Base-by-base conservation (phyloP, 1,140 invertebrate species). In the Hypothenemus hampei region DNA sequence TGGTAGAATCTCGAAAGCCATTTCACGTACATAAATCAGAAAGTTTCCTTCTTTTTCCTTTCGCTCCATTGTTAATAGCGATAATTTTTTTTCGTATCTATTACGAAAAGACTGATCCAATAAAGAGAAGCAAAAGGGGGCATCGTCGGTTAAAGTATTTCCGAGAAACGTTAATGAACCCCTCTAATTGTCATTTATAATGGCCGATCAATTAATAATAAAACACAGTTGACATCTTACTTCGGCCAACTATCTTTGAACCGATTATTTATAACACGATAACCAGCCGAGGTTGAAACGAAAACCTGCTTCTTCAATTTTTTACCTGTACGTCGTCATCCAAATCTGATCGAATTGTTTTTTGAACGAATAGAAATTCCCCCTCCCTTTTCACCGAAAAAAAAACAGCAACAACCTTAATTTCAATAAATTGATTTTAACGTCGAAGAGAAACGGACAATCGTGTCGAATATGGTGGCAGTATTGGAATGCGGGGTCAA, bases 401-500 rank as follows among this genome's bases (percentile, higher is more conserved):
- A n/a, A n/a, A n/a, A n/a, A n/a, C n/a, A n/a, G n/a, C n/a, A n/a
- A n/a, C n/a, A n/a, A n/a, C n/a, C n/a, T n/a, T n/a, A n/a, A n/a
- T n/a, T n/a, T n/a, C n/a, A n/a, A n/a, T n/a, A n/a, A n/a, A n/a
- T n/a, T n/a, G n/a, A 37, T 1, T 37, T n/a, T 37, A 15, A n/a
- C 11, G 6, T 43, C 21, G n/a, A 43, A 23, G 18, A 37, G 15
- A 16, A 3, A 5, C 23, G 46, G 50, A 43, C 24, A 39, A 50
- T 65, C 63, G 61, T 65, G 63, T 50, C 59, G 59, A 56, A 65
- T 65, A 66, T n/a, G 65, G 65, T 66, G 65, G 40, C 40, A 43
- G 61, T 59, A 60, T 53, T 49, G 53, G 67, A 67, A 70, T 70
- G 68, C 58, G 60, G 55, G 67, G 68, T 70, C 68, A n/a, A 70